Base-by-base conservation (phyloP, 1,140 invertebrate species). In the Anoplophora glabripennis region DNA sequence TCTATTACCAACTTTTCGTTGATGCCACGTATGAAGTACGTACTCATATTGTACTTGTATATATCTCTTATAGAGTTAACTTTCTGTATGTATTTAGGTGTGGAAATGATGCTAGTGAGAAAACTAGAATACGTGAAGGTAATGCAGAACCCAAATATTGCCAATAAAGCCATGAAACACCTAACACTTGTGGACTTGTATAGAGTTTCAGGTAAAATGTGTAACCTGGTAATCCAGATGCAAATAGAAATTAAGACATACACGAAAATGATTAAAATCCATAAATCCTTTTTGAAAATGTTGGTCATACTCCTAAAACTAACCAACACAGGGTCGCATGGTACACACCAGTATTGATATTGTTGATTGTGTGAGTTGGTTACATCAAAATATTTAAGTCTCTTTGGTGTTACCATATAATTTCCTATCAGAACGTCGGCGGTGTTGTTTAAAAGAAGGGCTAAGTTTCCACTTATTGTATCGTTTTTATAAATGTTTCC, bases 331-430 rank as follows among this genome's bases (percentile, higher is more conserved):
- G 18, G 38, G 11, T 54, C 38, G n/a, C 44, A 41, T 15, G 52
- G 40, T 28, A 44, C 40, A 15, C 52, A 54, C 52, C 52, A 54
- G 33, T 44, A 15, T 0, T 44, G 11, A 42, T 38, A 33, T 7
- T 54, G 38, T 44, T 54, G 52, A 18, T 42, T 54, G 44, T 44
- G 44, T n/a, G 52, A 44, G 11, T 12, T 15, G 18, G 38, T 54
- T 18, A 17, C 14, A 33, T 54, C 52, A 3, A 54, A 34, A 10
- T 44, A 54, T 9, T 44, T 4, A 1, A 28, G 15, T 44, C 37
- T 54, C 14, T 11, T n/a, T n/a, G n/a, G 44, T 8, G 38, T 37
- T 17, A 44, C 9, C 3, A 21, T 44, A 12, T 54, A 54, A 4
- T 38, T 41, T 15, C 52, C 52, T 12, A 49, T 14, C 7, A 49